These are phyloP conservation scores for Cylas formicarius DNA, from an alignment of 1,140 invertebrate species.

Conservation along the genomic window DNA sequence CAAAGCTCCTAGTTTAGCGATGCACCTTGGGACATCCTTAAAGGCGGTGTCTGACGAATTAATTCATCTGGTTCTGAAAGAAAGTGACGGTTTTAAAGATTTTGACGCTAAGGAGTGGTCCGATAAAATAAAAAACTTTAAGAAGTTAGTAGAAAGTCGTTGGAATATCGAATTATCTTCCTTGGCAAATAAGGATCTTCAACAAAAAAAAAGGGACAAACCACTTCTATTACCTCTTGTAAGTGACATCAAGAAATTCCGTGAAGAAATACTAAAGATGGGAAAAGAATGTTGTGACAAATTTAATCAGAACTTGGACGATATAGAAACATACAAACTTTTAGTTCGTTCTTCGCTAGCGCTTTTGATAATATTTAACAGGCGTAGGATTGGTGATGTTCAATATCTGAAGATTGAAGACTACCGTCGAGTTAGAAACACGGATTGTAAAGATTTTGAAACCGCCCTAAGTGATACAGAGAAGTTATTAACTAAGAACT, in stretches of 20 bases:
- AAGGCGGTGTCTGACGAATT: slow-evolving; percentile 21
- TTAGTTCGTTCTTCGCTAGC: slow-evolving; percentile 10
- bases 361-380: slow-evolving; percentile 20
- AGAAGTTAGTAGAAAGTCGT: slow-evolving; percentile 14
- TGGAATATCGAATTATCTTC: slow-evolving; percentile 24
- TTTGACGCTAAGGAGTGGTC: no score
- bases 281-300: slow-evolving; percentile 10
- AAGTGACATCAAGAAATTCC: slow-evolving; percentile 18
- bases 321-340: slow-evolving; percentile 14
- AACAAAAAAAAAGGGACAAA: slow-evolving; percentile 26
- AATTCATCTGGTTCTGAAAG: slow-evolving; percentile 18
- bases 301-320: slow-evolving; percentile 13
- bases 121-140: slow-evolving; percentile 21
- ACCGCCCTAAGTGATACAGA: slow-evolving; percentile 13
- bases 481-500: slow-evolving; percentile 22
- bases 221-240: slow-evolving; percentile 25
- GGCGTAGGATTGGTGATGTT: slow-evolving; percentile 18
- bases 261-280: slow-evolving; percentile 13
- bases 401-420: slow-evolving; percentile 18
- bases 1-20: slow-evolving; percentile 19
- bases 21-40: slow-evolving; percentile 20
- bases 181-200: slow-evolving; percentile 26
- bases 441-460: slow-evolving; percentile 18
- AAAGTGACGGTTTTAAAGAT: slow-evolving; percentile 19
- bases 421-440: slow-evolving; percentile 9